Conservation (phyloP, 2,113 vertebrate species). For the Rhynchomys soricoides region DNA sequence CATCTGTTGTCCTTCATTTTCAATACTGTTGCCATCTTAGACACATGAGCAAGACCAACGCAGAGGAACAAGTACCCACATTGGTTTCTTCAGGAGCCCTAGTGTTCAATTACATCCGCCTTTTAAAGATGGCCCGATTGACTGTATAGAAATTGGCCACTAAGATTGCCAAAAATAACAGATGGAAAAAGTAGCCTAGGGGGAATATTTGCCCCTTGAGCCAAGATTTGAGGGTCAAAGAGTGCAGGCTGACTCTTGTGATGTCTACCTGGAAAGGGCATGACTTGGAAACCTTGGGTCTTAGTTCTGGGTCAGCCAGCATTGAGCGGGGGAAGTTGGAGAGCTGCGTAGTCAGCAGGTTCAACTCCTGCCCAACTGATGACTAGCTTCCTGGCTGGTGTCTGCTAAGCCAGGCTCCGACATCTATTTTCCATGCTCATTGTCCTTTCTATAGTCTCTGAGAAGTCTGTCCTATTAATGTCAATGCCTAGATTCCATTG, state of each 20-base stretch:
- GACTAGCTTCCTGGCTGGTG: neutral
- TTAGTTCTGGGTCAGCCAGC: neutral
- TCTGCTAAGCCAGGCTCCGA: neutral
- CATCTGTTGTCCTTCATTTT: neutral
- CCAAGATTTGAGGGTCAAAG: neutral
- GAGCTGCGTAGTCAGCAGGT: neutral
- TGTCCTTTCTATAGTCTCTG: neutral
- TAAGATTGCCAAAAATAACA: neutral
- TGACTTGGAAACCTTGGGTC: neutral
- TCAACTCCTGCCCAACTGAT: neutral
- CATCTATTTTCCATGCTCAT: neutral
- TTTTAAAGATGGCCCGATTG: neutral
- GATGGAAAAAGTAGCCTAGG: neutral
- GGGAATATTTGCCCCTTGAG: neutral
- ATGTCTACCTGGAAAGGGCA: neutral
- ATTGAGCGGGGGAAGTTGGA: neutral
- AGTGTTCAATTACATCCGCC: neutral
- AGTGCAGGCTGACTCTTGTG: neutral
- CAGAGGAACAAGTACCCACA: neutral
- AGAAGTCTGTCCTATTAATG: neutral
- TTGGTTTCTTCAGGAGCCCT: neutral
- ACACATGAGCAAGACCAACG: conserved; percentile 7
- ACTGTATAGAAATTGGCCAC: neutral
- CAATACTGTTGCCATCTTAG: neutral
- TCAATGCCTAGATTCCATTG: neutral